A percentile compares a stretch with the other conserved stretches of the same genome.
Evolutionary conservation across 2,797 vertebrate species (phyloP).

Genomic region (Trichosurus vulpecula): DNA sequence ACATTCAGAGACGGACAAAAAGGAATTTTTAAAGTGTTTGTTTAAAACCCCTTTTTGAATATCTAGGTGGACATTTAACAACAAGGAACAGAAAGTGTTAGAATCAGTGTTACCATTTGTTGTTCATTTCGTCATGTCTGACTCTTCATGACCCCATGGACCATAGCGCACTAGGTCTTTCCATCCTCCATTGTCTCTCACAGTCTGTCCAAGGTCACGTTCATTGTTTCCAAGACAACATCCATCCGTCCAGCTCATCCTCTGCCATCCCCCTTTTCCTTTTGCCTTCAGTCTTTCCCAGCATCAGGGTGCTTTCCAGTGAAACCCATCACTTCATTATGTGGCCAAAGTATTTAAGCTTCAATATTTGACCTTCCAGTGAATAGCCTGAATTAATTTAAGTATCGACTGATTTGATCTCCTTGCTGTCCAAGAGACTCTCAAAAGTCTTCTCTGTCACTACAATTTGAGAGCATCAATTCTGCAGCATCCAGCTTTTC

Average conservation of each 20-base stretch:
- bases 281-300: not conserved
- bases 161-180: not conserved
- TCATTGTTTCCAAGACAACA: not conserved
- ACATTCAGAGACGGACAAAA: not conserved
- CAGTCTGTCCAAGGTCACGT: not conserved
- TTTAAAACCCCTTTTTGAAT: not conserved
- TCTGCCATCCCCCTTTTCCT: not conserved
- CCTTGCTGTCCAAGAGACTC: not conserved
- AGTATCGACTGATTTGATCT: not conserved
- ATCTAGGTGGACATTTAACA: not conserved
- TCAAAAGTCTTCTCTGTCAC: not conserved
- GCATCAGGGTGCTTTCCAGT: not conserved
- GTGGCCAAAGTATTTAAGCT: not conserved
- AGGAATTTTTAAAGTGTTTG: not conserved
- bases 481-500: not conserved
- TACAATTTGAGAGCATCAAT: not conserved
- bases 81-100: not conserved
- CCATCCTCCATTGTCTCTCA: not conserved
- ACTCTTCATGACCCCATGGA: not conserved
- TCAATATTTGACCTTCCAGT: not conserved
- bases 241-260: not conserved
- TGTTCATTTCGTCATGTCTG: not conserved
- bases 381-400: not conserved
- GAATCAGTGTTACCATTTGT: not conserved
- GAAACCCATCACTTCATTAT: not conserved